Percentiles rank a stretch among this genome's conserved stretches.
phyloP scores from a whole-genome alignment of 2,113 vertebrate species.

The Podilymbus podiceps region DNA sequence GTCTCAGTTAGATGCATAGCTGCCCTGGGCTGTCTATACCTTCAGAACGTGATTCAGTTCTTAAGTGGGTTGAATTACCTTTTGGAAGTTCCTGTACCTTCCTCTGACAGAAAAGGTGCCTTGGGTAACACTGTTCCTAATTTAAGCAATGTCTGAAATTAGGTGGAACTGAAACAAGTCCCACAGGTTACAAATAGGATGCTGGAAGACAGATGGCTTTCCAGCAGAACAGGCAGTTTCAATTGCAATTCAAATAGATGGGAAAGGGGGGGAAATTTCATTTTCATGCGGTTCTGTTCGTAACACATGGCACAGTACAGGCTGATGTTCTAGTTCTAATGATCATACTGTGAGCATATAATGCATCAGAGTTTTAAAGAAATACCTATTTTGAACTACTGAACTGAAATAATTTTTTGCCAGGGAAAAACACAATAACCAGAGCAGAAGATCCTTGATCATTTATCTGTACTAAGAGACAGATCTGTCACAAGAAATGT shows the following conservation, averaged over 20 bases:
- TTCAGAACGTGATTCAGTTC: background rate
- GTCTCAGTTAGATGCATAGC: background rate
- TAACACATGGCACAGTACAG: background rate
- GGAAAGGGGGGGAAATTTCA: background rate
- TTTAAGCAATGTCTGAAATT: background rate
- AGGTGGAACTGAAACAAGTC: background rate
- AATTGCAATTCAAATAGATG: background rate
- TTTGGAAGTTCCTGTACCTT: background rate
- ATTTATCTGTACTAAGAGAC: slow-evolving; percentile 2
- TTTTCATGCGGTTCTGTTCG: background rate
- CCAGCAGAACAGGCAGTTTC: background rate
- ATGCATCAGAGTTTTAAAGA: background rate
- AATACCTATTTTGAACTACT: background rate
- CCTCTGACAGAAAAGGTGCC: background rate
- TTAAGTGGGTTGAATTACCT: background rate
- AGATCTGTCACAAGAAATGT: background rate
- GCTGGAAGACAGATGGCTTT: background rate
- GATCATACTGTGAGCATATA: background rate
- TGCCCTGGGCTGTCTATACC: background rate
- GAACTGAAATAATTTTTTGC: slow-evolving; percentile 20
- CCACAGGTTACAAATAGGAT: background rate
- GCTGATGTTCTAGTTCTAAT: background rate
- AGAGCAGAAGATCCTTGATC: background rate
- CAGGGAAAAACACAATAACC: background rate
- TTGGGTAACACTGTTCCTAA: background rate